Base-by-base conservation (phyloP, 2,113 vertebrate species). In the Tamias sibiricus region DNA sequence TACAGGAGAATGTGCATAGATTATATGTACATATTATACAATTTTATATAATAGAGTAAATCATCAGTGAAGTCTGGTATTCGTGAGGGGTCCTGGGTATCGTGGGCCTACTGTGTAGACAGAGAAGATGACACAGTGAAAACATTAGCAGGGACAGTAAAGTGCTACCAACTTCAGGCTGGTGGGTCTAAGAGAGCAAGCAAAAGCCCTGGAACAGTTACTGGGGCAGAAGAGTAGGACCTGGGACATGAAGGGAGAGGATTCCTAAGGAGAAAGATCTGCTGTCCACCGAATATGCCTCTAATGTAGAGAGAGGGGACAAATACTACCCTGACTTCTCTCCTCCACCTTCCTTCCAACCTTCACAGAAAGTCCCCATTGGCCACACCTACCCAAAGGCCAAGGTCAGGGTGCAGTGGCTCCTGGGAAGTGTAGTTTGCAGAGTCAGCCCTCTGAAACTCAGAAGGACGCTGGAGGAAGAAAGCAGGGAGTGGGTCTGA, bases 121-220 rank as follows among this genome's bases (percentile, higher is more conserved):
- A 81, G 22, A 52, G 69, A 74, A 79, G 44, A 14, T 13, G 24
- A 83, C 32, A 28, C 8, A 35, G 26, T 17, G 37, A 69, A 30
- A 35, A 40, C 8, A 26, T 66, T 28, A 37, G 5, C 54, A 42
- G 32, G 5, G 11, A 3, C 14, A 2, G 22, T 22, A 68, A 66
- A 32, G 44, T 12, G 14, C 26, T 64, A 49, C 52, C 44, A 24
- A 8, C 16, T 40, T 69, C 8, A 24, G 32, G 16, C 5, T 47
- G 32, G 40, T 40, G 24, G 82, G 6, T 66, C 35, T 75, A 71
- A 71, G 24, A 44, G 26, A 66, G 52, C 26, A 37, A 64, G 11
- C 2, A 28, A 44, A 14, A 47, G 3, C 7, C 12, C 59, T 7
- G 24, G 49, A 80, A 42, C 1, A 0, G 8, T 1, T 74, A 9